Conservation (phyloP, 2,888 invertebrate species). For the Petrolisthes manimaculis region DNA sequence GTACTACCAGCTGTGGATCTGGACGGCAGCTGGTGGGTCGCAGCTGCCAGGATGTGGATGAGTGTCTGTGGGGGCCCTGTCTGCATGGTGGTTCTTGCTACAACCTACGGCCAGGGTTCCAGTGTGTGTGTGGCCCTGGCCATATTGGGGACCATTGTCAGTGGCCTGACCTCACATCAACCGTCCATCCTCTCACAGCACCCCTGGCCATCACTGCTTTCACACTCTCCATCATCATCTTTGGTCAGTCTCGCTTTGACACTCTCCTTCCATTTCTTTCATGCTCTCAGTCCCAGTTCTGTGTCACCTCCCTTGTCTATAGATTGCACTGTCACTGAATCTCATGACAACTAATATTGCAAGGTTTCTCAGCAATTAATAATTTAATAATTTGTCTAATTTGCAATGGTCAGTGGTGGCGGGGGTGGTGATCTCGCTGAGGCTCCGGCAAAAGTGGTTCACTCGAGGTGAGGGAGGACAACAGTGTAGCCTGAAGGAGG, state of each 20-base stretch:
- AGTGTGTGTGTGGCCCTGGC: slow-evolving; percentile 41
- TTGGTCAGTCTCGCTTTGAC: slow-evolving; percentile 14
- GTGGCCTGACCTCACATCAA: slow-evolving; percentile 19
- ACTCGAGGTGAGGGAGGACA: neutral
- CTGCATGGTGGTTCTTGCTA: slow-evolving; percentile 41
- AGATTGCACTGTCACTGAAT: neutral
- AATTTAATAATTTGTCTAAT: neutral
- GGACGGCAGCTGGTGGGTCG: slow-evolving; percentile 30
- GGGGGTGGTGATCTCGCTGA: slow-evolving; percentile 19
- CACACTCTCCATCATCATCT: slow-evolving; percentile 31
- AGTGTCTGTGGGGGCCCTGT: slow-evolving; percentile 34
- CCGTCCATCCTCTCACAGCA: slow-evolving; percentile 20
- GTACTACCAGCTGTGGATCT: slow-evolving; percentile 9
- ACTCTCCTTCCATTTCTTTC: neutral
- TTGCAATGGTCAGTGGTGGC: slow-evolving; percentile 1
- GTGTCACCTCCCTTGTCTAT: neutral
- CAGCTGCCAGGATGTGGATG: slow-evolving; percentile 31
- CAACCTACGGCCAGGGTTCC: slow-evolving; percentile 41
- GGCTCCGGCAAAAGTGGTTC: slow-evolving; percentile 27
- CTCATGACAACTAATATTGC: too few species aligned
- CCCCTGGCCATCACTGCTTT: slow-evolving; percentile 30
- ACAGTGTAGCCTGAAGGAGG: too few species aligned
- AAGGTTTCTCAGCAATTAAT: neutral
- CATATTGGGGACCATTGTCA: slow-evolving; percentile 34
- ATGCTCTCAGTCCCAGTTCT: neutral